A percentile compares a stretch with the other conserved stretches of the same genome.
phyloP scores from a whole-genome alignment of 1,140 invertebrate genomes.

The Microplitis demolitor region DNA sequence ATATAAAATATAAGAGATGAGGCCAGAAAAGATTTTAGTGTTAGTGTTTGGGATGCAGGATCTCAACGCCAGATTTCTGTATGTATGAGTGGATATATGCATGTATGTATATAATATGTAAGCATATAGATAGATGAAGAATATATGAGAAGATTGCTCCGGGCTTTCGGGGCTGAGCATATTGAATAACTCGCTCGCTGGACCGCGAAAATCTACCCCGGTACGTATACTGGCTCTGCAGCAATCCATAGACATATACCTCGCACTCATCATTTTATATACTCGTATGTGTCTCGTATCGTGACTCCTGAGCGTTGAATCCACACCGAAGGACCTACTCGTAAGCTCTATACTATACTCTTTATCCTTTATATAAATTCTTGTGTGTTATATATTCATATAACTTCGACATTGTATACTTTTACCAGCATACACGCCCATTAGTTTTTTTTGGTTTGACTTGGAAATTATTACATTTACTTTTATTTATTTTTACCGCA shows the following conservation, averaged over 20 bases:
- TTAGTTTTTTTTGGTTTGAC: too few species aligned
- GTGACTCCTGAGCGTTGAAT: neutral
- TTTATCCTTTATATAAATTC: too few species aligned
- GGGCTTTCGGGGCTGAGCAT: constrained; percentile 58
- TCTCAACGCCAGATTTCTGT: constrained; percentile 6
- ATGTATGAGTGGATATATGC: neutral
- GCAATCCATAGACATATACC: constrained; percentile 18
- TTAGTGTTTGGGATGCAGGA: neutral
- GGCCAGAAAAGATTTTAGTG: neutral
- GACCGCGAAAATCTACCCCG: constrained; percentile 62
- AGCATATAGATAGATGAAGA: constrained; percentile 11
- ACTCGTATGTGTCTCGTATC: neutral
- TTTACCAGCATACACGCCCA: too few species aligned
- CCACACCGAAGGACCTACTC: too few species aligned
- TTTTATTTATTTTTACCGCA: too few species aligned
- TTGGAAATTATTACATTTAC: too few species aligned
- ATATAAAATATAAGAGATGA: neutral
- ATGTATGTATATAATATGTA: constrained; percentile 21
- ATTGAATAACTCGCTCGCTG: constrained; percentile 64
- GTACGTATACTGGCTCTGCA: constrained; percentile 12
- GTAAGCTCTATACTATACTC: too few species aligned
- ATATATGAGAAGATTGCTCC: constrained; percentile 50
- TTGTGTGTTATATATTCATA: too few species aligned
- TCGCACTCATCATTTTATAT: constrained; percentile 9
- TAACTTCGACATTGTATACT: too few species aligned